Evolutionary conservation across 2,797 vertebrate genomes (phyloP).

Genomic region (Dipus sagitta): DNA sequence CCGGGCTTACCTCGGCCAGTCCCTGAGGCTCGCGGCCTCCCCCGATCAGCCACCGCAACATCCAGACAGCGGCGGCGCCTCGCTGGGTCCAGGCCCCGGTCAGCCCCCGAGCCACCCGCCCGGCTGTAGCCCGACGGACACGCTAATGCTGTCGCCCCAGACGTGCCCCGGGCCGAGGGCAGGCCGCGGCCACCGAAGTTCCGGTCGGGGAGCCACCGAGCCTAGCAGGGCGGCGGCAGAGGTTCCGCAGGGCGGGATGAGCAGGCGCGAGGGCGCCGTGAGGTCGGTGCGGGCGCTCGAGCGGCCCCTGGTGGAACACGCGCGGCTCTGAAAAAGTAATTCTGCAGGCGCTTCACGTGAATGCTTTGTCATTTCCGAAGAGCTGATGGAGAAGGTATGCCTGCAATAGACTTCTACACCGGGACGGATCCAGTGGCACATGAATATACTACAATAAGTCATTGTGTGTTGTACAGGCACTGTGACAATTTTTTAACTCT

Average conservation of each 20-base stretch:
- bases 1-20: conserved; percentile 90
- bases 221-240: too few species aligned
- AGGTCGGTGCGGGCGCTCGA: neutral
- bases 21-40: conserved; percentile 93
- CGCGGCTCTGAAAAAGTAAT: neutral
- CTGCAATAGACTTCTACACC: neutral
- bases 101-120: neutral
- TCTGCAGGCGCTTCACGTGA: neutral
- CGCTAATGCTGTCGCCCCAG: neutral
- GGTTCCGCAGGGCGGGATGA: neutral
- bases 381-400: neutral
- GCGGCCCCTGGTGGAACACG: conserved; percentile 72
- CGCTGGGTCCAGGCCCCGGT: neutral
- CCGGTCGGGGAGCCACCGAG: too few species aligned
- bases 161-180: neutral
- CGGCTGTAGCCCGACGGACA: neutral
- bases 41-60: conserved; percentile 97
- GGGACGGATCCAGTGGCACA: neutral
- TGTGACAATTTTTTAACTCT: neutral
- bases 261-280: conserved; percentile 59
- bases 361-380: neutral
- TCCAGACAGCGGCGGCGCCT: conserved; percentile 67
- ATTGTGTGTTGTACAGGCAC: neutral
- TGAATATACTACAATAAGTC: neutral
- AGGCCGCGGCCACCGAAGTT: too few species aligned